These are phyloP conservation scores for Passer montanus DNA, from an alignment of 2,113 vertebrate genomes.

Conservation along the genomic window DNA sequence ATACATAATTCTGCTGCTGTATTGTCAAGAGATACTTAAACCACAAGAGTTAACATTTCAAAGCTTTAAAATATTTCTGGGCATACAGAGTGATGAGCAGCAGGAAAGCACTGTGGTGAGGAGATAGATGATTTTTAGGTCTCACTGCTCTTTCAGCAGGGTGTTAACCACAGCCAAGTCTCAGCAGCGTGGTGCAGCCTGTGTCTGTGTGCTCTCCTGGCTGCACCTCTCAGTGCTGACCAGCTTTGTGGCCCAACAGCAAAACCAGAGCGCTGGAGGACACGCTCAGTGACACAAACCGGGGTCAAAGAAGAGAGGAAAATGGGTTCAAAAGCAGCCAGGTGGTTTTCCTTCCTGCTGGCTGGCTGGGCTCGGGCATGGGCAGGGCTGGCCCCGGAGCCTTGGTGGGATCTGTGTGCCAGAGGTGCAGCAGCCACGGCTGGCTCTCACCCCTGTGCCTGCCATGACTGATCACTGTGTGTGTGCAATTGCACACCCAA, in stretches of 20 bases:
- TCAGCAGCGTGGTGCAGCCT: rapidly evolving
- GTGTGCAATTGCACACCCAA: not conserved
- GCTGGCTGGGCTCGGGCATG: not conserved
- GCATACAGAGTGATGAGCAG: not conserved
- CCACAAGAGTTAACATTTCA: not conserved
- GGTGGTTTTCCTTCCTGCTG: not conserved
- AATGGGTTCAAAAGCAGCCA: not conserved
- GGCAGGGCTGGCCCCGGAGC: rapidly evolving
- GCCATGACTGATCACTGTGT: not conserved
- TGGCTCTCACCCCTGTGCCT: not conserved
- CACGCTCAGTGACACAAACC: not conserved
- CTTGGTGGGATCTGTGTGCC: not conserved
- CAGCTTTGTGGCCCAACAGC: not conserved
- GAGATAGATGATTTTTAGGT: not conserved
- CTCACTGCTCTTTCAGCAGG: not conserved
- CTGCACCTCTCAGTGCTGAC: rapidly evolving
- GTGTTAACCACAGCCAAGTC: not conserved
- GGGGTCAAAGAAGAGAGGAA: rapidly evolving
- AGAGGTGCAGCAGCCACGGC: not conserved
- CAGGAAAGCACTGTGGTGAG: not conserved
- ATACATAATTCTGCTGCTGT: not conserved
- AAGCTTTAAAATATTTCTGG: not conserved
- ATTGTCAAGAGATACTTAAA: not conserved
- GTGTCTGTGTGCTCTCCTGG: not conserved
- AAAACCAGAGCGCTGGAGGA: not conserved